Conservation (phyloP, 2,888 invertebrate species). For the Himalopsyche kuldschensis region DNA sequence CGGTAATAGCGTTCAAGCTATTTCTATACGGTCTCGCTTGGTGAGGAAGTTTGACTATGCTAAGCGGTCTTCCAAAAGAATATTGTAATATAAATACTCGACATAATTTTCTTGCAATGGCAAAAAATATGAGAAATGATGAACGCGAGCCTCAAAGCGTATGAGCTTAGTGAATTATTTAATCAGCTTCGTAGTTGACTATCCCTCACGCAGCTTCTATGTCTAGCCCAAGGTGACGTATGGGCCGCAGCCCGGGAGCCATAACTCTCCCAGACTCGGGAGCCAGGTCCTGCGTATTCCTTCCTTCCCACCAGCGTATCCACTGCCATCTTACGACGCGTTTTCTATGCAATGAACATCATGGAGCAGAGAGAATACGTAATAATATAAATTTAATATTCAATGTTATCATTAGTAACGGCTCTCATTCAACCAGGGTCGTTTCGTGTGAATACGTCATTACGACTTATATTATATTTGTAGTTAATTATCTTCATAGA, state of each 20-base stretch:
- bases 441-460: not conserved
- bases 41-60: too few relatives aligned
- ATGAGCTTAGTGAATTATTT: not conserved
- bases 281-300: slow-evolving; percentile 34
- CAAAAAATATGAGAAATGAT: too few relatives aligned
- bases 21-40: too few relatives aligned
- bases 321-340: not conserved
- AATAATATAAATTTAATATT: not conserved
- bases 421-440: not conserved
- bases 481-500: not conserved
- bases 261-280: slow-evolving; percentile 36
- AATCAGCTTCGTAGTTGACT: not conserved
- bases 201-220: not conserved
- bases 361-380: not conserved
- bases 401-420: not conserved
- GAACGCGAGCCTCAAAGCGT: not conserved
- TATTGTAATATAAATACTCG: too few relatives aligned
- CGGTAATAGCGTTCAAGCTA: too few relatives aligned
- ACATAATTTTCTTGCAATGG: too few relatives aligned
- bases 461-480: too few relatives aligned
- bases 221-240: slow-evolving; percentile 26
- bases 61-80: too few relatives aligned
- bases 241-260: slow-evolving; percentile 38
- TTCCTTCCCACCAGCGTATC: not conserved
- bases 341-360: slow-evolving; percentile 1